Percentiles rank a stretch among this genome's conserved stretches.
Evolutionary conservation across 2,113 vertebrate species (phyloP).

Genomic region (Centropus unirufus): DNA sequence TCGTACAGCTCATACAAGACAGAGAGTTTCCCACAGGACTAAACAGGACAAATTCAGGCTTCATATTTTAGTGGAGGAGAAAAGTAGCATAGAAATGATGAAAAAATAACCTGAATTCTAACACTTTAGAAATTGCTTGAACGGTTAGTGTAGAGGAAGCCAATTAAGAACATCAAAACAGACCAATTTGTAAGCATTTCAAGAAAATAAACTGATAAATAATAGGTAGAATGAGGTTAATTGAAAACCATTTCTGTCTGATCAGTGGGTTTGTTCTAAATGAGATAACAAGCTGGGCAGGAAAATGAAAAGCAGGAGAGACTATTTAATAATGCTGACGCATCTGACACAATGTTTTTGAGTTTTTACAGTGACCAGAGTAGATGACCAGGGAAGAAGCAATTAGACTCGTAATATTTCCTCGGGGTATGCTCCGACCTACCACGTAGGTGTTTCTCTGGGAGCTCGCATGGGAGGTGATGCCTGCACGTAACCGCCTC

Average conservation of each 20-base stretch:
- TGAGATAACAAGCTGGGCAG: background rate
- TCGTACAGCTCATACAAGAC: background rate
- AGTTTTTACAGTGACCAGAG: background rate
- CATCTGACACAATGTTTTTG: background rate
- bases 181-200: background rate
- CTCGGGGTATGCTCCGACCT: background rate
- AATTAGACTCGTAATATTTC: background rate
- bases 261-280: background rate
- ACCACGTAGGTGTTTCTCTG: rapidly evolving
- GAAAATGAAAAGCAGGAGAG: background rate
- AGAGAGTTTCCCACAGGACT: background rate
- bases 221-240: background rate
- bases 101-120: background rate
- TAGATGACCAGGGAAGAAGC: background rate
- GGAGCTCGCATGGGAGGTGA: rapidly evolving
- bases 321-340: background rate
- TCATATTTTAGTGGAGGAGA: background rate
- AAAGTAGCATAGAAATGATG: background rate
- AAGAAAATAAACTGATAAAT: slow-evolving; percentile 15
- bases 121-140: background rate
- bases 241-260: background rate
- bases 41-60: background rate
- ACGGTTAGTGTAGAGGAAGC: background rate
- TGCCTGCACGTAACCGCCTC: background rate
- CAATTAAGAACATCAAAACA: slow-evolving; percentile 30